Conservation (phyloP, 2,113 vertebrate species). For the Sorex fumeus region DNA sequence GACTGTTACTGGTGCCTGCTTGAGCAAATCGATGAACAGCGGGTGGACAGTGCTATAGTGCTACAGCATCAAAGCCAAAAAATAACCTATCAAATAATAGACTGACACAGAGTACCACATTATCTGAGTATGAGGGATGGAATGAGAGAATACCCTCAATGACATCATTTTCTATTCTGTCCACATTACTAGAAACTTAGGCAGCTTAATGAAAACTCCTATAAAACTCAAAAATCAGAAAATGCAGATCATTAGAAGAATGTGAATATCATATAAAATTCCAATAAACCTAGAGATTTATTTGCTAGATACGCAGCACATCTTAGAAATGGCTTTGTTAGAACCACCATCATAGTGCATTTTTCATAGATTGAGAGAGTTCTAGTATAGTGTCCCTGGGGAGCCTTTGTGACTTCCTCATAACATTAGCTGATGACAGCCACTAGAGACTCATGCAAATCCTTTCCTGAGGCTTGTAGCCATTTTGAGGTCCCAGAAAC, state of each 20-base stretch:
- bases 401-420: constrained; percentile 46
- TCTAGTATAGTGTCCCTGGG: background rate
- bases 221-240: background rate
- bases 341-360: background rate
- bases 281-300: background rate
- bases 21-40: too few species aligned
- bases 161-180: background rate
- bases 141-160: background rate
- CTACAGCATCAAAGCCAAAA: background rate
- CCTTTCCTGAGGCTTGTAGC: background rate
- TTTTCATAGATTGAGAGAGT: background rate
- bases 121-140: background rate
- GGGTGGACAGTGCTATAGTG: too few species aligned
- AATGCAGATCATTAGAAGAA: background rate
- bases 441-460: background rate
- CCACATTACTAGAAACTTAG: background rate
- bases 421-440: constrained; percentile 29
- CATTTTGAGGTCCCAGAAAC: constrained; percentile 2
- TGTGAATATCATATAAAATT: background rate
- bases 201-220: constrained; percentile 2
- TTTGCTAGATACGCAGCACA: background rate
- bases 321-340: background rate
- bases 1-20: too few species aligned
- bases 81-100: background rate
- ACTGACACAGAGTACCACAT: background rate